Evolutionary conservation across 2,113 vertebrate genomes (phyloP), one percentile per base, ranked within the genome.

Genomic region (Stictonetta naevosa): DNA sequence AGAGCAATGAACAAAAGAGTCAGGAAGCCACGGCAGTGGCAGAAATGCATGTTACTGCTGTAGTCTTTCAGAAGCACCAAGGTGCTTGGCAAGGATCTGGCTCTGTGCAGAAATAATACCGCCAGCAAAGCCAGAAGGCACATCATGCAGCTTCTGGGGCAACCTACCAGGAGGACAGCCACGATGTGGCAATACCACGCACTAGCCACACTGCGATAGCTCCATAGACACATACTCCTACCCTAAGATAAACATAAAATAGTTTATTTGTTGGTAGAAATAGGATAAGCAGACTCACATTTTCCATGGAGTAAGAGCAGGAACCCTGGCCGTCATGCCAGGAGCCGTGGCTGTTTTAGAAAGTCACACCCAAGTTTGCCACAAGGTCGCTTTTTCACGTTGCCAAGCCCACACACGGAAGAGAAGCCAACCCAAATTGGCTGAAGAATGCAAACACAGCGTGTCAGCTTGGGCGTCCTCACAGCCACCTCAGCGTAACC

Each of bases 301-400:
- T 96, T 97, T 96, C 96, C 95, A 84, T 72, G 60, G 60, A 75
- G 28, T 60, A 78, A 88, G 77, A 84, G 75, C 59, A 38, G 20
- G 77, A 94, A 53, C 71, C 10, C 11, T 3, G 0, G 42, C 73
- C 63, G 60, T 71, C 83, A 22, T 1, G 4, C 91, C 94, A 92
- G 56, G 92, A 92, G 52, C 69, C 75, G 56, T 52, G 93, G 86
- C 69, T 84, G 66, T 82, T 92, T 91, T 52, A 75, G 79, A 93
- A 93, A 81, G 95, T 96, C 95, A 95, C 96, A 84, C 95, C 92
- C 95, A 84, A 84, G 86, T 84, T 90, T 96, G 80, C 81, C 86
- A 91, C 91, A 74, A 89, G 95, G 92, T 95, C 92, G 88, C 56
- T 60, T 82, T 66, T 81, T 72, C 29, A 3, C 11, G 0, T 11